Evolutionary conservation across 2,888 invertebrate species (phyloP).

Genomic region (Xylota sylvarum): DNA sequence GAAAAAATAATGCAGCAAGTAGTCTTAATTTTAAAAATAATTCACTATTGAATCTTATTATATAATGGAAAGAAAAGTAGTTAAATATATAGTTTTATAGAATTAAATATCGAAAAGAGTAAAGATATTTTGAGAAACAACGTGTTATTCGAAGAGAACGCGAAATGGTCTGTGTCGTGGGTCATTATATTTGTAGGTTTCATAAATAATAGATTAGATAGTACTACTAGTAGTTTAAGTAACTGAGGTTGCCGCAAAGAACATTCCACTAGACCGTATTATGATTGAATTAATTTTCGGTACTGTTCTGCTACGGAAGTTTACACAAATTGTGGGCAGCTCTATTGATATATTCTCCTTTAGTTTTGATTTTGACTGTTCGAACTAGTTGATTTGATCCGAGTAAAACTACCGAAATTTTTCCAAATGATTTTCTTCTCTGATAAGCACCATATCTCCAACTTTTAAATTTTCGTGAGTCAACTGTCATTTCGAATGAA

Average conservation of each 20-base stretch:
- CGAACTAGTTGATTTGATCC: constrained; percentile 19
- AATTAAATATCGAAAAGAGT: no score
- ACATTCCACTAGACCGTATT: constrained; percentile 40
- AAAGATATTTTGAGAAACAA: no score
- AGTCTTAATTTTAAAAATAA: no score
- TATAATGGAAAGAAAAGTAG: no score
- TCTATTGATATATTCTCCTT: constrained; percentile 20
- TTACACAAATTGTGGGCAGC: constrained; percentile 23
- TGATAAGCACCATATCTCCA: constrained; percentile 16
- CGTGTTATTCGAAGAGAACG: no score
- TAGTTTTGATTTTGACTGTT: constrained; percentile 19
- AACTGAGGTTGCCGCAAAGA: constrained; percentile 25
- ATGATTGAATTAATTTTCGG: constrained; percentile 24
- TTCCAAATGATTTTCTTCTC: constrained; percentile 21
- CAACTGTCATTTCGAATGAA: constrained; percentile 12
- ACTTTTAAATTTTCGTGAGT: background rate
- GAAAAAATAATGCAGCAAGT: no score
- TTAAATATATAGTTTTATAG: no score
- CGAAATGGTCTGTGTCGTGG: no score
- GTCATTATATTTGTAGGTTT: no score
- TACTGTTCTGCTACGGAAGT: constrained; percentile 10
- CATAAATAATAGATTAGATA: no score
- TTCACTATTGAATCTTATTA: no score
- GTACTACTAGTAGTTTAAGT: no score
- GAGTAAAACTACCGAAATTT: constrained; percentile 18